phyloP scores from a whole-genome alignment of 2,113 vertebrate species.

The Penelope pileata region DNA sequence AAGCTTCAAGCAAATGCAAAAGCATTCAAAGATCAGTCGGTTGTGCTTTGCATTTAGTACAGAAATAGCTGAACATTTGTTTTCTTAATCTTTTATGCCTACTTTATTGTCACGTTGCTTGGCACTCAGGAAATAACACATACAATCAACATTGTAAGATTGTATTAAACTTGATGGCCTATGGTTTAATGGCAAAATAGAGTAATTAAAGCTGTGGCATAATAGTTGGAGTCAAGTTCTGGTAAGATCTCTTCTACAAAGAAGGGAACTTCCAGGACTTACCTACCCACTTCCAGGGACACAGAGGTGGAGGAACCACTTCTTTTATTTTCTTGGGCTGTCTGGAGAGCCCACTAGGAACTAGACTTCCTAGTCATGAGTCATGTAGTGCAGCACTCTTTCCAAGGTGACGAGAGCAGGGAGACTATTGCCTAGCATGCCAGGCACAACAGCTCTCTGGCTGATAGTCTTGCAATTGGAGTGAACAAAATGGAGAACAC shows the following conservation, averaged over 20 bases:
- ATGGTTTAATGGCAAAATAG: slow-evolving; percentile 47
- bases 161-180: slow-evolving; percentile 70
- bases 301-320: neutral
- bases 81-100: slow-evolving; percentile 54
- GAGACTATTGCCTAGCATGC: neutral
- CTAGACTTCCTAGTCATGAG: neutral
- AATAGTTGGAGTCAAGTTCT: slow-evolving; percentile 29
- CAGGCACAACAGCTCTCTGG: neutral
- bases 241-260: slow-evolving; percentile 26
- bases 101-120: slow-evolving; percentile 70
- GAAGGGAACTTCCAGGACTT: slow-evolving; percentile 41
- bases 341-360: neutral
- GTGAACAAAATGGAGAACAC: slow-evolving; percentile 19
- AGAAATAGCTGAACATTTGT: slow-evolving; percentile 29
- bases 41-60: neutral
- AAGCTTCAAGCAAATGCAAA: slow-evolving; percentile 26
- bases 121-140: slow-evolving; percentile 67
- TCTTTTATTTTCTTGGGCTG: neutral
- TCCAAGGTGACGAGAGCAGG: neutral
- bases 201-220: neutral
- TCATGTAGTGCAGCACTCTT: neutral
- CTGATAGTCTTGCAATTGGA: neutral
- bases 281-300: neutral
- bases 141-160: slow-evolving; percentile 60
- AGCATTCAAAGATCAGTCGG: slow-evolving; percentile 49